These are phyloP conservation scores for Microplitis manilae DNA, from an alignment of 2,888 invertebrate species.

Conservation along the genomic window DNA sequence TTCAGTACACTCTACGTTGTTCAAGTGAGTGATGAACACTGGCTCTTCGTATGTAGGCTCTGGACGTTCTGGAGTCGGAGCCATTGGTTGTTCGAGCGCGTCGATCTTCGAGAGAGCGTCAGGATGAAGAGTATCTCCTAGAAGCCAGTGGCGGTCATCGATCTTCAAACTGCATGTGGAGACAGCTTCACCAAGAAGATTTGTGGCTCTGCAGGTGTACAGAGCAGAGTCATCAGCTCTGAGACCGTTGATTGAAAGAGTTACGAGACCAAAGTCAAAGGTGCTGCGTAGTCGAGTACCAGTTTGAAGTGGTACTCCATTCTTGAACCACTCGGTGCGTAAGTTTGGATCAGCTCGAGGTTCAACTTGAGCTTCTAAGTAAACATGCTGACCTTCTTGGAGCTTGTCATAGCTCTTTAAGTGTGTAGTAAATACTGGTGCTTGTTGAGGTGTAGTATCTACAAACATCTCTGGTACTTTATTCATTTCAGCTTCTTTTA, in stretches of 20 bases:
- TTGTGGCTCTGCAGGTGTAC: slow-evolving; percentile 95
- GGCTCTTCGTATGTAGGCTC: slow-evolving; percentile 89
- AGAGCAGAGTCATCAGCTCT: slow-evolving; percentile 94
- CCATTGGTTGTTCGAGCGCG: slow-evolving; percentile 84
- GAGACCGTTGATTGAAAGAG: slow-evolving; percentile 89
- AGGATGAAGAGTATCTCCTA: slow-evolving; percentile 90
- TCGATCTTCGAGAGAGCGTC: slow-evolving; percentile 90
- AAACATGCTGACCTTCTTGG: slow-evolving; percentile 89
- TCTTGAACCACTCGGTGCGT: slow-evolving; percentile 93
- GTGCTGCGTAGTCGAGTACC: slow-evolving; percentile 93
- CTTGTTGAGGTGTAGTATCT: slow-evolving; percentile 88
- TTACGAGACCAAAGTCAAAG: slow-evolving; percentile 97
- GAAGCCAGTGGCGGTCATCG: slow-evolving; percentile 89
- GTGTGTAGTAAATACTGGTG: slow-evolving; percentile 96
- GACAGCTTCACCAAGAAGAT: slow-evolving; percentile 93
- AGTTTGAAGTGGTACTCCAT: slow-evolving; percentile 87
- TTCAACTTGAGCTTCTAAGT: slow-evolving; percentile 91
- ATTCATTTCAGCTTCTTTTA: slow-evolving; percentile 93
- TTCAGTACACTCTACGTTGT: slow-evolving; percentile 91
- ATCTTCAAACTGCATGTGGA: slow-evolving; percentile 93
- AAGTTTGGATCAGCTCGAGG: slow-evolving; percentile 91
- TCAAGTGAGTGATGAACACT: slow-evolving; percentile 91
- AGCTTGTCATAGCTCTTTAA: slow-evolving; percentile 87
- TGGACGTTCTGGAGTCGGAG: slow-evolving; percentile 79
- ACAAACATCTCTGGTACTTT: slow-evolving; percentile 91